These are phyloP conservation scores for Epizoanthus illoricatus DNA, from an alignment of 92 coral and sea anemone genomes.

Conservation along the genomic window DNA sequence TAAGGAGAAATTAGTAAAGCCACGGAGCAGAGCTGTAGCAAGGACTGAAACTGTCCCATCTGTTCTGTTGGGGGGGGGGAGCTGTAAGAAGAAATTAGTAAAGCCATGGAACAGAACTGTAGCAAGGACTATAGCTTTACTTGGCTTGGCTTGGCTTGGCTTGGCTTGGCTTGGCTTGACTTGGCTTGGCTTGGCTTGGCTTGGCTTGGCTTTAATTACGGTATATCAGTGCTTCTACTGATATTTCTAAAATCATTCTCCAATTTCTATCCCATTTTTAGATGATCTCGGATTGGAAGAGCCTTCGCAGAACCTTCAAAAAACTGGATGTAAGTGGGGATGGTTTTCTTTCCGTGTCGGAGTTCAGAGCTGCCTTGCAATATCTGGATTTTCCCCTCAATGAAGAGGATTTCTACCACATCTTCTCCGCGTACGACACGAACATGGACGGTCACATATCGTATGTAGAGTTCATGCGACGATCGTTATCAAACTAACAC, in stretches of 20 bases:
- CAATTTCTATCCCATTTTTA: slow-evolving; percentile 12
- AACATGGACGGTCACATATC: slow-evolving; percentile 77
- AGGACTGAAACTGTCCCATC: too few relatives aligned
- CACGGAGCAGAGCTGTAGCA: too few relatives aligned
- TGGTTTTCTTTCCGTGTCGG: slow-evolving; percentile 72
- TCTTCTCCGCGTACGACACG: slow-evolving; percentile 77
- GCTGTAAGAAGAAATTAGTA: too few relatives aligned
- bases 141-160: too few relatives aligned
- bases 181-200: too few relatives aligned
- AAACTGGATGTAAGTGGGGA: slow-evolving; percentile 62
- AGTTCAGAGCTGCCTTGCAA: slow-evolving; percentile 61
- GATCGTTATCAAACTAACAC: slow-evolving; percentile 16
- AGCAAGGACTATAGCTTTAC: too few relatives aligned
- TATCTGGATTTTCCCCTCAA: slow-evolving; percentile 59
- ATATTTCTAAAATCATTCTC: not conserved
- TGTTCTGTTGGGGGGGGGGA: too few relatives aligned
- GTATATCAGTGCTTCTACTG: not conserved
- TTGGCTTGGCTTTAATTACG: not conserved
- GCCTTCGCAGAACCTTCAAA: slow-evolving; percentile 71
- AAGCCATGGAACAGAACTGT: too few relatives aligned
- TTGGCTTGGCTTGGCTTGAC: too few relatives aligned
- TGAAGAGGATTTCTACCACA: slow-evolving; percentile 84
- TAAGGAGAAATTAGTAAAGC: too few relatives aligned
- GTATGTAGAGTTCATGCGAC: slow-evolving; percentile 75
- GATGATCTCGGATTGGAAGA: slow-evolving; percentile 85